Evolutionary conservation across 1,140 invertebrate genomes (phyloP).

Genomic region (Pissodes strobi): DNA sequence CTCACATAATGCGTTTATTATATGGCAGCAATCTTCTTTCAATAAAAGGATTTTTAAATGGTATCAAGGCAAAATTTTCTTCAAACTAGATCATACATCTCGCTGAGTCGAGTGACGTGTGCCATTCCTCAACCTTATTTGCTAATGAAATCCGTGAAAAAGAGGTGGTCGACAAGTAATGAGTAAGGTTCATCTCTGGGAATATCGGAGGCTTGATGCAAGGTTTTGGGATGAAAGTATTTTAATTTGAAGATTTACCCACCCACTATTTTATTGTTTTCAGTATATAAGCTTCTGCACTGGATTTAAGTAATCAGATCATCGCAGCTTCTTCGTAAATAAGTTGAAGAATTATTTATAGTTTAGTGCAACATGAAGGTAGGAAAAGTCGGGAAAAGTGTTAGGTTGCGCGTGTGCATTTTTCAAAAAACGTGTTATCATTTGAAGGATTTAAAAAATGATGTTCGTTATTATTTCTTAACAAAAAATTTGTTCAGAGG

Average conservation of each 20-base stretch:
- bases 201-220: slow-evolving; percentile 24
- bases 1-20: too few relatives aligned
- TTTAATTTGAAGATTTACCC: slow-evolving; percentile 46
- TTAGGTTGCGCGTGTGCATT: too few relatives aligned
- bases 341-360: slow-evolving; percentile 10
- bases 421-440: too few relatives aligned
- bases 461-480: too few relatives aligned
- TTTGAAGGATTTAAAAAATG: too few relatives aligned
- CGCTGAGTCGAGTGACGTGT: not conserved
- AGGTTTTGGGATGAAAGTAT: slow-evolving; percentile 54
- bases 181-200: slow-evolving; percentile 24
- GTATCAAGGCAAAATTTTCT: too few relatives aligned
- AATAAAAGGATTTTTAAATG: too few relatives aligned
- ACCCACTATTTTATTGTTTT: slow-evolving; percentile 50
- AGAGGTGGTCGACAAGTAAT: slow-evolving; percentile 4
- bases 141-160: slow-evolving; percentile 4
- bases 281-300: slow-evolving; percentile 49
- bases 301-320: slow-evolving; percentile 48
- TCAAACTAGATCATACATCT: slow-evolving; percentile 14
- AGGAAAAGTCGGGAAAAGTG: slow-evolving; percentile 30
- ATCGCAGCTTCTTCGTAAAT: slow-evolving; percentile 35
- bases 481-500: too few relatives aligned
- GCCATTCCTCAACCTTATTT: slow-evolving; percentile 8
- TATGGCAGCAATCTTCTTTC: too few relatives aligned
- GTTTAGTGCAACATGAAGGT: slow-evolving; percentile 48